A percentile compares a stretch with the other conserved stretches of the same genome.
phyloP scores from a whole-genome alignment of 1,140 invertebrate genomes.

The Cydia pomonella region DNA sequence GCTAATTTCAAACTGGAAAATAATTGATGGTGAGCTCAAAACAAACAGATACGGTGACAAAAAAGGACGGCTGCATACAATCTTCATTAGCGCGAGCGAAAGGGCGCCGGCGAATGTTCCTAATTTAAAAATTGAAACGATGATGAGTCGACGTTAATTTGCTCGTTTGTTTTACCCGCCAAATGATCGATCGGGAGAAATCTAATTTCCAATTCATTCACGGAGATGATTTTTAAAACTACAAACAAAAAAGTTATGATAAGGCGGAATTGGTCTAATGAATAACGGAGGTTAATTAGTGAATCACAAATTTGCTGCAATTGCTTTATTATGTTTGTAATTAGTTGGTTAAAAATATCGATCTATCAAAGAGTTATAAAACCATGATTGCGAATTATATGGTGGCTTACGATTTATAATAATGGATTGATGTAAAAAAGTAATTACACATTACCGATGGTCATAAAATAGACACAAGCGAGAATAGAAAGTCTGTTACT shows the following conservation, averaged over 20 bases:
- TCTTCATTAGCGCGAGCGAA: conserved; percentile 61
- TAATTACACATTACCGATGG: conserved; percentile 22
- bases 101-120: conserved; percentile 57
- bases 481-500: conserved; percentile 26
- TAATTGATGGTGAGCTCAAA: conserved; percentile 77
- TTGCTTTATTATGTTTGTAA: conserved; percentile 57
- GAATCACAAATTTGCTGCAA: conserved; percentile 66
- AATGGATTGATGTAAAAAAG: conserved; percentile 32
- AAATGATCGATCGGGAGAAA: conserved; percentile 57
- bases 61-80: conserved; percentile 70
- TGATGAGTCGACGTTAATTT: conserved; percentile 54
- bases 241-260: conserved; percentile 61
- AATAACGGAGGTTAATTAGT: conserved; percentile 66
- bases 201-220: conserved; percentile 64
- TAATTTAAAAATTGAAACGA: conserved; percentile 63
- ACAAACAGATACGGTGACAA: conserved; percentile 78
- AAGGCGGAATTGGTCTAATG: conserved; percentile 58
- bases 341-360: conserved; percentile 68
- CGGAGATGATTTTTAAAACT: conserved; percentile 54
- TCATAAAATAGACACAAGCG: not conserved
- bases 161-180: conserved; percentile 41
- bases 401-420: conserved; percentile 42
- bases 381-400: conserved; percentile 40
- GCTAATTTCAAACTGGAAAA: conserved; percentile 77
- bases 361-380: conserved; percentile 54